These are phyloP conservation scores for Drosophila imparisetae DNA, from an alignment of 2,888 invertebrate genomes.

Conservation along the genomic window DNA sequence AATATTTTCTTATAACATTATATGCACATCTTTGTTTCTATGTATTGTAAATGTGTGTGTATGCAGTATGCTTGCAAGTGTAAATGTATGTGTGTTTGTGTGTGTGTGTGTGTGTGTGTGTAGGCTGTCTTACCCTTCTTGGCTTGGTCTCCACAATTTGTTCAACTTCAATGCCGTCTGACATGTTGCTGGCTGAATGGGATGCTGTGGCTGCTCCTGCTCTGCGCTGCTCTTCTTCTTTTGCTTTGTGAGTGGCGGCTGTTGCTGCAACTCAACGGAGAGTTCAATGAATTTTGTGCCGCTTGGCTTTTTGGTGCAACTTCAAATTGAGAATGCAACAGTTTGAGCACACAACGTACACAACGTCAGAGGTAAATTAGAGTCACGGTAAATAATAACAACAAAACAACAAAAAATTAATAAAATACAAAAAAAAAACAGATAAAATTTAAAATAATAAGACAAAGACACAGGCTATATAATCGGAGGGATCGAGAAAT, in stretches of 20 bases:
- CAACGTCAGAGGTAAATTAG: slow-evolving; percentile 20
- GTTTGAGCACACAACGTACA: slow-evolving; percentile 28
- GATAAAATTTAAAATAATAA: slow-evolving; percentile 18
- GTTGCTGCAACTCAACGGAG: slow-evolving; percentile 47
- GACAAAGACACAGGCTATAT: slow-evolving; percentile 39
- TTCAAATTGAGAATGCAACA: slow-evolving; percentile 19
- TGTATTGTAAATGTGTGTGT: slow-evolving; percentile 4
- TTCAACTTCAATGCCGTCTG: slow-evolving; percentile 88
- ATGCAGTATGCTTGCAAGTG: not conserved
- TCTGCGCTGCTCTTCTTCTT: slow-evolving; percentile 30
- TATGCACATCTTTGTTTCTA: slow-evolving; percentile 1
- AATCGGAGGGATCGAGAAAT: slow-evolving; percentile 38
- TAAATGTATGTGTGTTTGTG: slow-evolving; percentile 18
- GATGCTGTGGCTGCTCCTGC: slow-evolving; percentile 39
- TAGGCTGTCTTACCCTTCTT: slow-evolving; percentile 86
- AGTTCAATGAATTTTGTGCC: slow-evolving; percentile 61
- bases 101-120: slow-evolving; percentile 26
- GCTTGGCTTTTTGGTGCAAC: slow-evolving; percentile 33
- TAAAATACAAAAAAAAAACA: slow-evolving; percentile 27
- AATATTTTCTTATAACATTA: slow-evolving; percentile 43
- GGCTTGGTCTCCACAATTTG: slow-evolving; percentile 87
- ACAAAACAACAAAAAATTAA: slow-evolving; percentile 49
- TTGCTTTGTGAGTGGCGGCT: slow-evolving; percentile 21
- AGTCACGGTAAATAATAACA: slow-evolving; percentile 24
- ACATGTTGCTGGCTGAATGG: slow-evolving; percentile 72